Evolutionary conservation across 2,797 vertebrate species (phyloP).

Genomic region (Tapera naevia): DNA sequence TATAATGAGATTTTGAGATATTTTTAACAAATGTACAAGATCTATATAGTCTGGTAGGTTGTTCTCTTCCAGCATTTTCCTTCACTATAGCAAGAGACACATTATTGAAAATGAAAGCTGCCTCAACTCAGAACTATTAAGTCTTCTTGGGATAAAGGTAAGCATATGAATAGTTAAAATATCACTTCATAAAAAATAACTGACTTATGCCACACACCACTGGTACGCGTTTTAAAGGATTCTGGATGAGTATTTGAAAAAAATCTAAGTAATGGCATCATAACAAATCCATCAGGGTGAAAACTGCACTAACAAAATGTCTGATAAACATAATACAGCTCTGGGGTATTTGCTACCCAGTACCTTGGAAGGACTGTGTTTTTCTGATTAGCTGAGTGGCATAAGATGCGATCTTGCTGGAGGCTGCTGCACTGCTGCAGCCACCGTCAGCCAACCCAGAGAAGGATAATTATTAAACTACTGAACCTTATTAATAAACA

Average conservation of each 20-base stretch:
- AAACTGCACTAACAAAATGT: conserved; percentile 15
- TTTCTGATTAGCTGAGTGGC: conserved; percentile 28
- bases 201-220: background rate
- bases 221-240: background rate
- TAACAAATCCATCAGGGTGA: conserved; percentile 21
- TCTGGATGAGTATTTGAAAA: background rate
- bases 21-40: background rate
- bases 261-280: background rate
- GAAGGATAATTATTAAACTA: conserved; percentile 23
- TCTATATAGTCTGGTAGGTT: background rate
- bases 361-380: conserved; percentile 33
- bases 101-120: background rate
- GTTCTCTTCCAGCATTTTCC: background rate
- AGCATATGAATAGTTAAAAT: background rate
- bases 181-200: background rate
- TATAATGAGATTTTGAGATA: background rate
- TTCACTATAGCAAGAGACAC: background rate
- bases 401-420: background rate
- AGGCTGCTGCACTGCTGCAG: conserved; percentile 51
- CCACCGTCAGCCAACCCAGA: conserved; percentile 11
- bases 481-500: conserved; percentile 22
- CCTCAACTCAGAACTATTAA: background rate
- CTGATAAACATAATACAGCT: conserved; percentile 42
- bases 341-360: conserved; percentile 15
- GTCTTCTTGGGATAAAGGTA: background rate